Evolutionary conservation across 2,797 vertebrate species (phyloP), one percentile per base, ranked within the genome.

Genomic region (Intellagama lesueurii): DNA sequence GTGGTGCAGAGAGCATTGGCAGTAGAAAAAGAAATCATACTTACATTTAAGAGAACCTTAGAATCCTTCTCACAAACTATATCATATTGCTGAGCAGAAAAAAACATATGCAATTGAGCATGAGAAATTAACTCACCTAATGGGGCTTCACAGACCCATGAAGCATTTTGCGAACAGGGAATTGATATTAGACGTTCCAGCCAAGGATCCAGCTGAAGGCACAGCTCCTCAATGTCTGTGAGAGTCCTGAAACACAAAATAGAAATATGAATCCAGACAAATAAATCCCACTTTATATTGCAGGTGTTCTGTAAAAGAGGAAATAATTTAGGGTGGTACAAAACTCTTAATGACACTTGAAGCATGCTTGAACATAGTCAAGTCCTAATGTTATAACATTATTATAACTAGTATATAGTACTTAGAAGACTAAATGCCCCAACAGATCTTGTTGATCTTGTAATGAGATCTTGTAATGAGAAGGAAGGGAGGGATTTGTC

Each of bases 121-220:
- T 24, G 82, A 75, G 26, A 2, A 32, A 60, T 19, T 32, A 14
- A 81, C 35, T 68, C 44, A 91, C 90, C 84, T 73, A 83, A 26
- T 82, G 22, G 66, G 35, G 84, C 49, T 76, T 89, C 16, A n/a
- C 90, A 91, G 52, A 91, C 56, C 90, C 90, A 91, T 12, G 90
- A 91, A 80, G 90, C 73, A 26, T 72, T 86, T 64, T 28, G 7
- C 24, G 87, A 83, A 78, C 90, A 91, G 14, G 87, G 72, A 79
- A 26, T 35, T 66, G 84, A n/a, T n/a, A 89, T 4, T 24, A 91
- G 66, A 30, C 3, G 19, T 52, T 40, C 84, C 22, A 52, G 4
- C 26, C 8, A 6, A 14, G 90, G 80, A 9, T 79, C 73, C 75
- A 91, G 17, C n/a, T 89, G 90, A 77, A 86, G 66, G 66, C 90